Conservation (phyloP, 2,888 invertebrate genomes). For the Allophyes oxyacanthae region DNA sequence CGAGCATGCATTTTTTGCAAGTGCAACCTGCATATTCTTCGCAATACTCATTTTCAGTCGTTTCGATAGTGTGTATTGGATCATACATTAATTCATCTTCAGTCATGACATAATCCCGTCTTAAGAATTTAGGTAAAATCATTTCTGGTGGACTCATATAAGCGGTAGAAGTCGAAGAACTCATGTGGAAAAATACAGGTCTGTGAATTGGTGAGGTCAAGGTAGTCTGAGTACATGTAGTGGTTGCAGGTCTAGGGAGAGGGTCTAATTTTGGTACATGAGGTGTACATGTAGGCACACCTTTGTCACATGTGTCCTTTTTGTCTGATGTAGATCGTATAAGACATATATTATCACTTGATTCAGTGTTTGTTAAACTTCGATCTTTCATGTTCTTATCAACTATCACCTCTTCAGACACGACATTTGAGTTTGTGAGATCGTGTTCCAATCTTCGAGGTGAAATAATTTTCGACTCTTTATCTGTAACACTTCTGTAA, state of each 20-base stretch:
- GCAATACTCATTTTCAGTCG: slow-evolving; percentile 49
- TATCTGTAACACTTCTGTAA: slow-evolving; percentile 7
- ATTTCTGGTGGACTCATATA: slow-evolving; percentile 87
- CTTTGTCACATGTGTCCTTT: slow-evolving; percentile 62
- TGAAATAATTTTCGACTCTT: slow-evolving; percentile 10
- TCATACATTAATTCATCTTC: slow-evolving; percentile 63
- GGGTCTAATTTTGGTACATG: slow-evolving; percentile 57
- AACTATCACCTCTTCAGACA: slow-evolving; percentile 5
- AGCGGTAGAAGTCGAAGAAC: slow-evolving; percentile 85
- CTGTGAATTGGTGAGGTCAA: slow-evolving; percentile 70
- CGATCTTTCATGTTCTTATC: slow-evolving; percentile 13
- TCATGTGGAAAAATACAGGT: slow-evolving; percentile 80
- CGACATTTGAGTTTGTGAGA: neutral
- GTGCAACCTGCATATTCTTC: slow-evolving; percentile 57
- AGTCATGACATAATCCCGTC: slow-evolving; percentile 56
- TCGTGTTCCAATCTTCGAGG: slow-evolving; percentile 5
- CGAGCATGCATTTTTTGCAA: slow-evolving; percentile 63
- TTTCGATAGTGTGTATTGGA: slow-evolving; percentile 50
- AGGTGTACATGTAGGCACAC: slow-evolving; percentile 61
- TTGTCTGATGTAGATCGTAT: slow-evolving; percentile 18
- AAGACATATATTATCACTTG: slow-evolving; percentile 20
- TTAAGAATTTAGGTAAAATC: slow-evolving; percentile 76
- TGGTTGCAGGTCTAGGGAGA: slow-evolving; percentile 68
- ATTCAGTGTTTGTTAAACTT: slow-evolving; percentile 24
- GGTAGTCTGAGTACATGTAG: slow-evolving; percentile 80